Conservation (phyloP, 2,888 invertebrate species). For the Folsomia manolachei region DNA sequence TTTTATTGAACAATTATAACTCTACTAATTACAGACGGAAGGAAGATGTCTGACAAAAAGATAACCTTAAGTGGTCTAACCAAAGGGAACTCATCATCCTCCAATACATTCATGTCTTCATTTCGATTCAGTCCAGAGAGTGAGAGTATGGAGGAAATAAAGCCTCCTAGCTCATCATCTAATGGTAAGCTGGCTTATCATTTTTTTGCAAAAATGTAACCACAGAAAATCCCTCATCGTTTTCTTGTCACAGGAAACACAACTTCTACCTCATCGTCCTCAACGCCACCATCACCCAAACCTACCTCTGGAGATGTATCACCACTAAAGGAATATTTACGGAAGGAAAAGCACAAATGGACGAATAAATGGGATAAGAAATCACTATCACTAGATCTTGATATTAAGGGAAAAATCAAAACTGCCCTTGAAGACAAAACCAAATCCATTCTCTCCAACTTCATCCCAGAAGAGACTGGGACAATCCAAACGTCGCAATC, state of each 20-base stretch:
- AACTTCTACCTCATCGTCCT: slow-evolving; percentile 22
- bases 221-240: background rate
- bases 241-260: too few relatives aligned
- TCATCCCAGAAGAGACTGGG: slow-evolving; percentile 40
- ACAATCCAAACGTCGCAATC: slow-evolving; percentile 27
- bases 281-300: slow-evolving; percentile 40
- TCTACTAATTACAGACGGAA: too few relatives aligned
- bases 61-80: slow-evolving; percentile 22
- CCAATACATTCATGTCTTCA: slow-evolving; percentile 27
- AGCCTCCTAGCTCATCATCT: background rate
- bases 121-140: slow-evolving; percentile 47
- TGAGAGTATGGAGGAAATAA: slow-evolving; percentile 47
- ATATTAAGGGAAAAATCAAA: slow-evolving; percentile 46
- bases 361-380: slow-evolving; percentile 46
- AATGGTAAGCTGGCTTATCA: too few relatives aligned
- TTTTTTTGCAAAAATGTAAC: too few relatives aligned
- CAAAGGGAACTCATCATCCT: slow-evolving; percentile 14
- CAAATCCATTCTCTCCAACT: slow-evolving; percentile 44
- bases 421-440: slow-evolving; percentile 48
- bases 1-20: too few relatives aligned
- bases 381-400: slow-evolving; percentile 47
- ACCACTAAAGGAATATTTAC: slow-evolving; percentile 51
- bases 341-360: slow-evolving; percentile 46
- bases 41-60: slow-evolving; percentile 29
- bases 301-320: slow-evolving; percentile 47